Percentiles rank a stretch among this genome's conserved stretches.
Conservation (phyloP, 1,140 invertebrate species). For the Dendrolimus punctatus region DNA sequence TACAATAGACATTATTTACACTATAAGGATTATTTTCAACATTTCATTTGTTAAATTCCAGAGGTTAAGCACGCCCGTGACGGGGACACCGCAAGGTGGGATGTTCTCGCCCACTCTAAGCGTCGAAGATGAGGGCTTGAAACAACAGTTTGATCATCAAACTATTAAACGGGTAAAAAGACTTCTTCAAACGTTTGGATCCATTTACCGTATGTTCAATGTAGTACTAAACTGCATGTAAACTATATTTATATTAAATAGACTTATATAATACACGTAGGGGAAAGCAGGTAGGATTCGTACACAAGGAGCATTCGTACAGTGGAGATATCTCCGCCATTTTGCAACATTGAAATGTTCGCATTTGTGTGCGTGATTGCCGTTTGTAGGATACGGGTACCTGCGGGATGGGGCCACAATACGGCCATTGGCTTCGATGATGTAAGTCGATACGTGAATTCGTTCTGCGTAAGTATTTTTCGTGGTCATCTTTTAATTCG, state of each 20-base stretch:
- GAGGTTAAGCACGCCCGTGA: slow-evolving; percentile 56
- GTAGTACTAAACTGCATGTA: slow-evolving; percentile 15
- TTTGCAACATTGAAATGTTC: too few relatives aligned
- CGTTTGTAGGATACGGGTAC: too few relatives aligned
- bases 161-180: slow-evolving; percentile 64
- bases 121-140: slow-evolving; percentile 60
- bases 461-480: too few relatives aligned
- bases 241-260: slow-evolving; percentile 2
- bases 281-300: too few relatives aligned
- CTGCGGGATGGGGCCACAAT: too few relatives aligned
- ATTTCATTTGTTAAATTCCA: slow-evolving; percentile 11
- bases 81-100: slow-evolving; percentile 54
- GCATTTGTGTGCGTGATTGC: too few relatives aligned
- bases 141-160: slow-evolving; percentile 63
- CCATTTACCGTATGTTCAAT: background rate
- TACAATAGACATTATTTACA: background rate
- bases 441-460: too few relatives aligned
- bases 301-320: too few relatives aligned
- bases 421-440: too few relatives aligned
- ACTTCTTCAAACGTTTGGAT: background rate
- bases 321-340: too few relatives aligned
- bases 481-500: too few relatives aligned
- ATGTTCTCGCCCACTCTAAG: slow-evolving; percentile 56
- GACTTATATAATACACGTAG: slow-evolving; percentile 22
- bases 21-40: background rate